A percentile compares a stretch with the other conserved stretches of the same genome.
Conservation (phyloP, 2,113 vertebrate genomes). For the Lasiurus cinereus region DNA sequence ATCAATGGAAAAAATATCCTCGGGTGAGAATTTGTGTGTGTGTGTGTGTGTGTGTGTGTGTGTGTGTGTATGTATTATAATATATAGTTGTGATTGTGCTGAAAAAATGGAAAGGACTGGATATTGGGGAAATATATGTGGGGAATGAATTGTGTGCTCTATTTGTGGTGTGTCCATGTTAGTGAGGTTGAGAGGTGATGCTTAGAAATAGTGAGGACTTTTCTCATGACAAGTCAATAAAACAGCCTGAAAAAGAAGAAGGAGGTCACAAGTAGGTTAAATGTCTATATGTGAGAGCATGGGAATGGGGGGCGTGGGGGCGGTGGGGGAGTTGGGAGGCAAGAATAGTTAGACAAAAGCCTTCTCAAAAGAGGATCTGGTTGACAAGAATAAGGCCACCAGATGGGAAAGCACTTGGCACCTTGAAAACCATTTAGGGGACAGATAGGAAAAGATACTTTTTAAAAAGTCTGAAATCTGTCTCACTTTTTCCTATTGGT, state of each 20-base stretch:
- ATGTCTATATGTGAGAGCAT: not conserved
- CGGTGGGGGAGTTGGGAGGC: no score
- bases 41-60: no score
- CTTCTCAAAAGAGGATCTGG: not conserved
- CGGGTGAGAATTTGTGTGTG: no score
- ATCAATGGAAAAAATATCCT: no score
- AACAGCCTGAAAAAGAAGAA: not conserved
- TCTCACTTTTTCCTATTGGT: not conserved
- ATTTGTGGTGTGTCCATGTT: not conserved
- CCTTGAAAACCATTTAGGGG: not conserved
- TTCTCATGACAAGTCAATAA: not conserved
- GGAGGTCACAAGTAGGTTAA: not conserved
- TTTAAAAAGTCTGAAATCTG: not conserved
- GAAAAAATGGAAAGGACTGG: not conserved
- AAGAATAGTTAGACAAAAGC: not conserved
- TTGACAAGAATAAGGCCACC: not conserved
- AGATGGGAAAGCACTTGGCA: not conserved
- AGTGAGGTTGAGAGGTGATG: not conserved
- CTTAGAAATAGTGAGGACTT: not conserved
- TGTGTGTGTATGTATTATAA: no score
- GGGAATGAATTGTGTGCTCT: not conserved
- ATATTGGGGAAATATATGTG: not conserved
- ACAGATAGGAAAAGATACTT: constrained; percentile 7
- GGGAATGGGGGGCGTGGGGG: no score
- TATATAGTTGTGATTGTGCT: not conserved